These are phyloP conservation scores for Cochlearius cochlearius DNA, from an alignment of 2,113 vertebrate species.

Conservation along the genomic window DNA sequence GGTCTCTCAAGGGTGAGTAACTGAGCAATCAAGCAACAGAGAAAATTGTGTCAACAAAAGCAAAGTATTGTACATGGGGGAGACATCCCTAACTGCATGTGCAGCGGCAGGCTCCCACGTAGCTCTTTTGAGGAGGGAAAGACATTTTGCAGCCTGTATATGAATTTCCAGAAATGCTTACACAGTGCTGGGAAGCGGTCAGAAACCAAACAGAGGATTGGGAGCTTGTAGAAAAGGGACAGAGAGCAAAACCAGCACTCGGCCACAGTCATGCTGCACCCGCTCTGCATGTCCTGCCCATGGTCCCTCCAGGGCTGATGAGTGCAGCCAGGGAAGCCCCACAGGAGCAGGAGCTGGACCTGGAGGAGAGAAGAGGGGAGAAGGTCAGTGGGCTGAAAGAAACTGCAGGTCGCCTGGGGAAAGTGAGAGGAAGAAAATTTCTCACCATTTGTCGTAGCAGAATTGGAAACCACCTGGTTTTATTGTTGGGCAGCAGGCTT, in stretches of 20 bases:
- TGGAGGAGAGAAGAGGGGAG: background rate
- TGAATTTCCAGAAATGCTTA: background rate
- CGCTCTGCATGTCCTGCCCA: rapidly evolving
- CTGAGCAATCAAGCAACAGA: background rate
- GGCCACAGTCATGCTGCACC: background rate
- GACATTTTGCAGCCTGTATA: background rate
- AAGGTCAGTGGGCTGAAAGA: background rate
- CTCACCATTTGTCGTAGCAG: rapidly evolving
- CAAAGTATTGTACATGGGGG: background rate
- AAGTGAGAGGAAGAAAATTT: background rate
- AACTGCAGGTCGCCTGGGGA: background rate
- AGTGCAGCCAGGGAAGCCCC: background rate
- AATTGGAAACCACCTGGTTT: background rate
- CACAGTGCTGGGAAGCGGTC: rapidly evolving
- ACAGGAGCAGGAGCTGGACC: background rate
- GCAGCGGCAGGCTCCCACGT: rapidly evolving
- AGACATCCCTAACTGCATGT: background rate
- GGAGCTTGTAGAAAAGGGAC: background rate
- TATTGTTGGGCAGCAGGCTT: background rate
- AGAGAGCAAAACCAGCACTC: background rate
- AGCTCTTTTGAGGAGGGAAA: background rate
- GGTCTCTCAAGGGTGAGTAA: background rate
- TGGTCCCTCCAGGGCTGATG: background rate
- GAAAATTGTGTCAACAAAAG: background rate
- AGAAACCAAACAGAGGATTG: background rate